These are phyloP conservation scores for Cinclus cinclus DNA, from an alignment of 2,113 vertebrate species.

Conservation along the genomic window DNA sequence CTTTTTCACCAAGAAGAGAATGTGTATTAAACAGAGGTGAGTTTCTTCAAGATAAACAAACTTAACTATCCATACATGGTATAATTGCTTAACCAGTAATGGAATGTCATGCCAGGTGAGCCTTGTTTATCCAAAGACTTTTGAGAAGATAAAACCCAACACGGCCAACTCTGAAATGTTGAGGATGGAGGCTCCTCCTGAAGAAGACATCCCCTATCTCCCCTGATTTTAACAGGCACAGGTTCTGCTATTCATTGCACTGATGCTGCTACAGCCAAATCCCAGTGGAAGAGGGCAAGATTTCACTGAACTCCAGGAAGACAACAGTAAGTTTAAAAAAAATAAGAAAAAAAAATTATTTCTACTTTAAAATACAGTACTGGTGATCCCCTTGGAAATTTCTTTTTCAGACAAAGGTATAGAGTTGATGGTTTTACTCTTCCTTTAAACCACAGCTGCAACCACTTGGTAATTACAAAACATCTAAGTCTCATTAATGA, in stretches of 20 bases:
- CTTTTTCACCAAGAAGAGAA: background rate
- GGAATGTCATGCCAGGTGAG: background rate
- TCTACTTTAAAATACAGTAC: background rate
- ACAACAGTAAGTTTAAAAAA: background rate
- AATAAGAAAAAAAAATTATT: background rate
- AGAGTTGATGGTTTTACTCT: background rate
- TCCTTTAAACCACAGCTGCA: background rate
- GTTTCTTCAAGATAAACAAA: background rate
- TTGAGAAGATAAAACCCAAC: background rate
- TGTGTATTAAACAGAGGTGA: background rate
- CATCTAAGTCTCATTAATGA: background rate
- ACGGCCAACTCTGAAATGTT: background rate
- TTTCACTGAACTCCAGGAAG: background rate
- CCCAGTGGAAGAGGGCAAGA: background rate
- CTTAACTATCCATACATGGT: background rate
- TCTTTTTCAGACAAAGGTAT: background rate
- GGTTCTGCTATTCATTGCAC: background rate
- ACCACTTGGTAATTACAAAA: background rate
- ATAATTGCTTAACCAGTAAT: background rate
- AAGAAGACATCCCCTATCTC: background rate
- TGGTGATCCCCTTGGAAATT: background rate
- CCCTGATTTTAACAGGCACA: background rate
- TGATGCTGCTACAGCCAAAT: constrained; percentile 41
- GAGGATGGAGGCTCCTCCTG: background rate
- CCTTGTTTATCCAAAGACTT: background rate